A percentile compares a stretch with the other conserved stretches of the same genome.
Conservation (phyloP, 2,113 vertebrate genomes). For the Rhinopomastus cyanomelas region DNA sequence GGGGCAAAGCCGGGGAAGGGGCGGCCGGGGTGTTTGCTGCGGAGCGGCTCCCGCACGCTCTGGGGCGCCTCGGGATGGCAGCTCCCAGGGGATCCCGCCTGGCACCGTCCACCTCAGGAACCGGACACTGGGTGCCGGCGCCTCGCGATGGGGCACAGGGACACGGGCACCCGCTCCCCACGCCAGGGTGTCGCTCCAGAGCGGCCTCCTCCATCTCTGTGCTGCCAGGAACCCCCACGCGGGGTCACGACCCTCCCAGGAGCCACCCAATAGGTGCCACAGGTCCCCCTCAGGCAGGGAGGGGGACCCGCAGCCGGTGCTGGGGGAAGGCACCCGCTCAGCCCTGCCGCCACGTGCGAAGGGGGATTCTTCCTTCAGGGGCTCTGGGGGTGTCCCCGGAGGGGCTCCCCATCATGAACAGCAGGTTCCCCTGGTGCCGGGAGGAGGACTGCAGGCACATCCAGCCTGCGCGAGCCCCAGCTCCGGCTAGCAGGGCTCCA, state of each 20-base stretch:
- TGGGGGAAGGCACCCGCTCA: background rate
- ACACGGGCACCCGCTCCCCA: background rate
- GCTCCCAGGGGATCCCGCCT: no score
- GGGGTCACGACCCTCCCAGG: background rate
- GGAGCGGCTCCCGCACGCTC: no score
- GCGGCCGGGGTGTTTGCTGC: fast-evolving
- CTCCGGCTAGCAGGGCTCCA: background rate
- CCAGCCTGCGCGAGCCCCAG: background rate
- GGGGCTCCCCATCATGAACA: background rate
- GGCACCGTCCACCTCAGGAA: background rate
- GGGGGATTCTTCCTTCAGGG: background rate
- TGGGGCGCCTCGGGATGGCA: no score
- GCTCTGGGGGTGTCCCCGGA: background rate
- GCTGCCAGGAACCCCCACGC: background rate
- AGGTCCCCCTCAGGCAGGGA: background rate
- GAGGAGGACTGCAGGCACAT: background rate
- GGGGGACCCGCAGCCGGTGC: background rate
- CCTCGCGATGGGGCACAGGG: background rate
- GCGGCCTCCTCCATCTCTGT: background rate
- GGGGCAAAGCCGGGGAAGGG: background rate
- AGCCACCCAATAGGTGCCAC: background rate
- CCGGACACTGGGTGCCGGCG: background rate
- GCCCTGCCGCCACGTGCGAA: background rate
- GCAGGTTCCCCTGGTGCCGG: background rate
- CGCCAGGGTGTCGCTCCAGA: background rate